A percentile compares a stretch with the other conserved stretches of the same genome.
These are phyloP conservation scores for Eira barbara DNA, from an alignment of 2,113 vertebrate genomes.

Conservation along the genomic window DNA sequence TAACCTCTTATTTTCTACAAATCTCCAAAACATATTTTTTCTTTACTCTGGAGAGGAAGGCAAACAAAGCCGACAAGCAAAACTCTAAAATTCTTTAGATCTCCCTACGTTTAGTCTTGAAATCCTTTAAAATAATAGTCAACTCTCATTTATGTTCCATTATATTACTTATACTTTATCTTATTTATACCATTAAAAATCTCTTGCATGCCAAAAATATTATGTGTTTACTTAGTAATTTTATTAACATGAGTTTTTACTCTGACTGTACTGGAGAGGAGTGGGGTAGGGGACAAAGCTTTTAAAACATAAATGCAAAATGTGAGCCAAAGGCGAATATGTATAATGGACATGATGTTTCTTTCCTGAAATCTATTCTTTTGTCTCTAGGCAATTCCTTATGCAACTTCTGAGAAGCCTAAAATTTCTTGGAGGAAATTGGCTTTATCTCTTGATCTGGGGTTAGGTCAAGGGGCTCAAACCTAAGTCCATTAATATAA, in stretches of 20 bases:
- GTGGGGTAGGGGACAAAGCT: neutral
- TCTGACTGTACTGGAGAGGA: neutral
- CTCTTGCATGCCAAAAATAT: neutral
- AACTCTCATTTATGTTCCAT: neutral
- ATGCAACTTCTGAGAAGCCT: neutral
- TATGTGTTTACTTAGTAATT: neutral
- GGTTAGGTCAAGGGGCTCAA: neutral
- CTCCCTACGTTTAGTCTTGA: neutral
- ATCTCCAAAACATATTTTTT: neutral
- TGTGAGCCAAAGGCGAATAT: neutral
- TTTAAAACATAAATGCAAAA: neutral
- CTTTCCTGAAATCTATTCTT: neutral
- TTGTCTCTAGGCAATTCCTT: neutral
- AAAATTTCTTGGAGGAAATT: neutral
- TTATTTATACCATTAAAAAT: neutral
- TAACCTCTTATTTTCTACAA: neutral
- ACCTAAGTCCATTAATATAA: neutral
- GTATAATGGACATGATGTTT: neutral
- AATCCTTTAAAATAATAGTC: neutral
- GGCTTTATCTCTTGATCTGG: neutral
- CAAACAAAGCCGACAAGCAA: neutral
- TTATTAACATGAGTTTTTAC: neutral
- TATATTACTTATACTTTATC: neutral
- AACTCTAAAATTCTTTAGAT: neutral
- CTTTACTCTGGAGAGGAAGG: neutral